Evolutionary conservation across 2,888 invertebrate species (phyloP).

Genomic region (Empis livida): DNA sequence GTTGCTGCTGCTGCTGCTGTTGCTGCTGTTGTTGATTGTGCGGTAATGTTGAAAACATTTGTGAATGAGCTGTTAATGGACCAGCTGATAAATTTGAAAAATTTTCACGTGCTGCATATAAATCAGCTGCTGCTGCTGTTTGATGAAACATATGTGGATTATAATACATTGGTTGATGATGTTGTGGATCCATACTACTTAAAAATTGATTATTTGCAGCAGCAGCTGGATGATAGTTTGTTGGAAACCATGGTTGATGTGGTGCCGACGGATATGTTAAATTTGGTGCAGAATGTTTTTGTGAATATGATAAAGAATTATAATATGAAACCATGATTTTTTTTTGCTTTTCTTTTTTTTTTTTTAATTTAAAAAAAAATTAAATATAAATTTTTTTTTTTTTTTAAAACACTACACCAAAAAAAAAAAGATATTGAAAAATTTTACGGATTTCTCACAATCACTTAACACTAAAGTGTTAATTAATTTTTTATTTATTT

Average conservation of each 20-base stretch:
- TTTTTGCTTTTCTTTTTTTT: too few relatives aligned
- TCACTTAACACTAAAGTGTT: not conserved
- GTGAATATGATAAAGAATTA: slow-evolving; percentile 51
- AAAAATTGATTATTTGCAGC: slow-evolving; percentile 32
- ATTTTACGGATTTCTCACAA: not conserved
- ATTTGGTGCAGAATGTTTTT: slow-evolving; percentile 45
- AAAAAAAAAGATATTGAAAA: too few relatives aligned
- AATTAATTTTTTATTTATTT: not conserved
- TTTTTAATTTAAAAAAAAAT: not conserved
- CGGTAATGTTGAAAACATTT: slow-evolving; percentile 14
- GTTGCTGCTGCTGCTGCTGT: slow-evolving; percentile 23
- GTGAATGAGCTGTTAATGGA: not conserved
- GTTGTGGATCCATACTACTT: slow-evolving; percentile 36
- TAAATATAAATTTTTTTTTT: not conserved
- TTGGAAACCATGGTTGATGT: slow-evolving; percentile 36
- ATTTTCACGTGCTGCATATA: slow-evolving; percentile 29
- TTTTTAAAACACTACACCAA: not conserved
- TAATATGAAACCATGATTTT: slow-evolving; percentile 57
- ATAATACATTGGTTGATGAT: slow-evolving; percentile 37
- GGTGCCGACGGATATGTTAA: slow-evolving; percentile 38
- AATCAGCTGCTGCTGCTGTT: slow-evolving; percentile 30
- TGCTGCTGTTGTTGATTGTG: slow-evolving; percentile 14
- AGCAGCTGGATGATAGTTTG: slow-evolving; percentile 35
- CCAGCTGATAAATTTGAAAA: slow-evolving; percentile 27
- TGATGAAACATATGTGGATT: slow-evolving; percentile 38